Percentiles rank a stretch among this genome's conserved stretches.
These are phyloP conservation scores for Eulemur coronatus DNA, from an alignment of 2,797 vertebrate genomes.

Conservation along the genomic window DNA sequence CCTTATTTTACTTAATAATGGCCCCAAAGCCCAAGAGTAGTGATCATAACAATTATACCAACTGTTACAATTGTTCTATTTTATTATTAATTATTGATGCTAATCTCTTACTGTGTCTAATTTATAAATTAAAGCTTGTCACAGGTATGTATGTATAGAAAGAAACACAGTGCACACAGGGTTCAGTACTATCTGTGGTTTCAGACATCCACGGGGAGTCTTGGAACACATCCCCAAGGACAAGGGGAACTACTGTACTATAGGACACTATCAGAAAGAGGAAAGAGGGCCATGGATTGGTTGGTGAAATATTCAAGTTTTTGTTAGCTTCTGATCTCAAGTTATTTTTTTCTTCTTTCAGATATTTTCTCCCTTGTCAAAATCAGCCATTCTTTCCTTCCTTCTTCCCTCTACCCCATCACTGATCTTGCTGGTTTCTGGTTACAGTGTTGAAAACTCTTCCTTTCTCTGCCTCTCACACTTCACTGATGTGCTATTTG, in stretches of 20 bases:
- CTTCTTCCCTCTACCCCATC: background rate
- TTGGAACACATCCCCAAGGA: background rate
- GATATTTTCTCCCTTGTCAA: background rate
- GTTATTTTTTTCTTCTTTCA: background rate
- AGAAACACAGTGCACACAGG: no score
- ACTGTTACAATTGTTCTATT: background rate
- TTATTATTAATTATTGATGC: background rate
- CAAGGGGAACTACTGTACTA: background rate
- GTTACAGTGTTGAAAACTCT: background rate
- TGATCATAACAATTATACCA: background rate
- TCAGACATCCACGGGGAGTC: background rate
- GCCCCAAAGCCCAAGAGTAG: background rate
- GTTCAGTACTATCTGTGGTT: no score
- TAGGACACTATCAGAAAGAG: background rate
- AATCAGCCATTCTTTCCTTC: background rate
- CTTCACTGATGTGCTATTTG: background rate
- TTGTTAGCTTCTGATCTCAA: background rate
- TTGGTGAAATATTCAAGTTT: background rate
- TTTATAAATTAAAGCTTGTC: background rate
- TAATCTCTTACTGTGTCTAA: background rate
- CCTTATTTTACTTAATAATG: background rate
- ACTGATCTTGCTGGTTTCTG: background rate
- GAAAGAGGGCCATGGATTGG: accelerated
- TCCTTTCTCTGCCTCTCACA: background rate
- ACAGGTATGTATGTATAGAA: background rate